Evolutionary conservation across 2,888 invertebrate genomes (phyloP).

Genomic region (Hybos culiciformis): DNA sequence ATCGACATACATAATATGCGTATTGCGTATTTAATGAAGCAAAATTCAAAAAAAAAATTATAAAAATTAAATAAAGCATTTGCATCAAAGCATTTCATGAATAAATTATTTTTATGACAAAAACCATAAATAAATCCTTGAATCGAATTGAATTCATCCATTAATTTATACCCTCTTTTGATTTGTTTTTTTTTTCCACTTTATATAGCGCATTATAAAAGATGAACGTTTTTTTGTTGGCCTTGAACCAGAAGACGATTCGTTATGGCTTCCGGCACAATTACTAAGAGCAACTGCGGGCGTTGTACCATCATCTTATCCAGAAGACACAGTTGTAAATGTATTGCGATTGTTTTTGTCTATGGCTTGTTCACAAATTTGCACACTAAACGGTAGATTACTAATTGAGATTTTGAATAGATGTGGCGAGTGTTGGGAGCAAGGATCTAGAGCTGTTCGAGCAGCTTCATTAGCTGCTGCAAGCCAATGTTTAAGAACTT

Average conservation of each 20-base stretch:
- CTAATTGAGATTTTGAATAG: constrained; percentile 77
- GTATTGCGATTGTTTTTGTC: constrained; percentile 61
- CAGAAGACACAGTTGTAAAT: constrained; percentile 73
- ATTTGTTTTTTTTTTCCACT: neutral
- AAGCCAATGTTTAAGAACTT: constrained; percentile 74
- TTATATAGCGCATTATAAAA: constrained; percentile 66
- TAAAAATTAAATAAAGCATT: neutral
- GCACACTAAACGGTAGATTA: constrained; percentile 77
- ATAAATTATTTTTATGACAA: too few relatives aligned
- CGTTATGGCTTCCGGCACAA: constrained; percentile 85
- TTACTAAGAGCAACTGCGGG: constrained; percentile 67
- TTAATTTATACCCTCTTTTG: neutral
- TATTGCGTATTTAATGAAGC: neutral
- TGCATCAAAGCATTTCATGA: neutral
- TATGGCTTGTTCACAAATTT: constrained; percentile 75
- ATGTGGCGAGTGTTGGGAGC: constrained; percentile 69
- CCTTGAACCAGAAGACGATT: constrained; percentile 82
- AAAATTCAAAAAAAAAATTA: neutral
- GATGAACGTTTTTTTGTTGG: constrained; percentile 87
- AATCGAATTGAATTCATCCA: neutral
- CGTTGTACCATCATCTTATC: constrained; percentile 43
- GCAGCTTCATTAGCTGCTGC: constrained; percentile 84
- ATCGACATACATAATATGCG: too few relatives aligned
- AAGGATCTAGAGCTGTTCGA: constrained; percentile 63
- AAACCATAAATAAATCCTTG: neutral